These are phyloP conservation scores for Protobothrops flavoviridis DNA, from an alignment of 2,113 vertebrate genomes.

Conservation along the genomic window DNA sequence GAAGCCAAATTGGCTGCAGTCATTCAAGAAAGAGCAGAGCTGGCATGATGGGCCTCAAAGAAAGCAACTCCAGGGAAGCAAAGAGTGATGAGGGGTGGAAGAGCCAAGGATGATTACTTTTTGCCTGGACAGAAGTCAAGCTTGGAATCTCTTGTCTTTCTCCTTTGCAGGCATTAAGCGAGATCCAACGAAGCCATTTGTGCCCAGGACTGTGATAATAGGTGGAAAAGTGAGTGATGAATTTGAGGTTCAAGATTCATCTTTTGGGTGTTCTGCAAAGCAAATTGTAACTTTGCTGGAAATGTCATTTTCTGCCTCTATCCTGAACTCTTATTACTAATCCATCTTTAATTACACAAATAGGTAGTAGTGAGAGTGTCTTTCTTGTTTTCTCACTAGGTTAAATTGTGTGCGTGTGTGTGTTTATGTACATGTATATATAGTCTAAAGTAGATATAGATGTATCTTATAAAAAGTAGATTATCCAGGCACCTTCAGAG, in stretches of 20 bases:
- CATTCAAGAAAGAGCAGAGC: background rate
- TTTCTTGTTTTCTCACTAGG: background rate
- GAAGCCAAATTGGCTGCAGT: background rate
- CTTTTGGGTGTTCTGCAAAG: background rate
- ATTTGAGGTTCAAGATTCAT: background rate
- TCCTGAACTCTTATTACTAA: background rate
- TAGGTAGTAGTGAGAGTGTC: background rate
- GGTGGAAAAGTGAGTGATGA: slow-evolving; percentile 86
- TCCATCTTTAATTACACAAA: background rate
- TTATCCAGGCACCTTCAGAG: background rate
- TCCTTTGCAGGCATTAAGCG: slow-evolving; percentile 82
- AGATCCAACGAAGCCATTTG: slow-evolving; percentile 80
- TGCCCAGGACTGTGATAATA: slow-evolving; percentile 92
- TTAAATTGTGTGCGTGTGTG: background rate
- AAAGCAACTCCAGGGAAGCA: background rate
- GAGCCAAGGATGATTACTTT: background rate
- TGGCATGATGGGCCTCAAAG: background rate
- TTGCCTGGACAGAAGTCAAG: background rate
- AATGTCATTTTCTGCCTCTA: background rate
- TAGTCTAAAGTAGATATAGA: background rate
- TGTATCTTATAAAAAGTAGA: background rate
- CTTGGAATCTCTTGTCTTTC: background rate
- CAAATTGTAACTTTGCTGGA: background rate
- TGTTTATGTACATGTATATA: background rate
- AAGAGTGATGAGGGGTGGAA: background rate